These are phyloP conservation scores for Tauraco hartlaubi DNA, from an alignment of 2,797 vertebrate species.

Conservation along the genomic window DNA sequence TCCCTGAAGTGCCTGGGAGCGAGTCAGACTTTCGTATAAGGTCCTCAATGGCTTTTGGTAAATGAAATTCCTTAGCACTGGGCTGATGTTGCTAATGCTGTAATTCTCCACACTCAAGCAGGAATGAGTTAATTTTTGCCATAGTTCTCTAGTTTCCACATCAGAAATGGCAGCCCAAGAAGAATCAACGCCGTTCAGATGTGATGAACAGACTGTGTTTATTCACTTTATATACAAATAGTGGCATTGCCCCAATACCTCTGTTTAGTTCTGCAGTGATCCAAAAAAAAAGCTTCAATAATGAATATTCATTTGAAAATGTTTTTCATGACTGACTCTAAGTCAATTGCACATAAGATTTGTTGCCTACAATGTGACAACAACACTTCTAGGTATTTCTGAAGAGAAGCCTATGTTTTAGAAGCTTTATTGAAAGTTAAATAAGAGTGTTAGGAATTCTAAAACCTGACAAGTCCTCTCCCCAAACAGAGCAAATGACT, in stretches of 20 bases:
- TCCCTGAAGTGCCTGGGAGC: not conserved
- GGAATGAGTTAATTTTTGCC: not conserved
- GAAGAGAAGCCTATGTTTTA: not conserved
- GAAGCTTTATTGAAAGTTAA: not conserved
- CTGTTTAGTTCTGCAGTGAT: not conserved
- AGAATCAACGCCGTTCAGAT: not conserved
- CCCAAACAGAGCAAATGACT: not conserved
- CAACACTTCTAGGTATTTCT: not conserved
- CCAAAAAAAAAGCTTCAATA: not conserved
- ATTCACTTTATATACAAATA: not conserved
- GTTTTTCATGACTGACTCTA: not conserved
- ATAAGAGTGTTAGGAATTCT: not conserved
- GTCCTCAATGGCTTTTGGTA: not conserved
- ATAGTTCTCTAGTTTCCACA: not conserved
- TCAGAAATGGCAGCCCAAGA: not conserved
- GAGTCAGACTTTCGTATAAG: not conserved
- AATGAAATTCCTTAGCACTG: not conserved
- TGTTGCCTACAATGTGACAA: not conserved
- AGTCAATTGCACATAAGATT: not conserved
- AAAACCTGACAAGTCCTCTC: not conserved
- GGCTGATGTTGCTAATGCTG: not conserved
- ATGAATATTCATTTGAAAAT: slow-evolving; percentile 1
- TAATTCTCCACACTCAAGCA: not conserved
- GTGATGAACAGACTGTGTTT: not conserved
- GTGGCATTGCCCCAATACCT: not conserved